A percentile compares a stretch with the other conserved stretches of the same genome.
phyloP scores from a whole-genome alignment of 2,113 vertebrate species.

The Gadus chalcogrammus region DNA sequence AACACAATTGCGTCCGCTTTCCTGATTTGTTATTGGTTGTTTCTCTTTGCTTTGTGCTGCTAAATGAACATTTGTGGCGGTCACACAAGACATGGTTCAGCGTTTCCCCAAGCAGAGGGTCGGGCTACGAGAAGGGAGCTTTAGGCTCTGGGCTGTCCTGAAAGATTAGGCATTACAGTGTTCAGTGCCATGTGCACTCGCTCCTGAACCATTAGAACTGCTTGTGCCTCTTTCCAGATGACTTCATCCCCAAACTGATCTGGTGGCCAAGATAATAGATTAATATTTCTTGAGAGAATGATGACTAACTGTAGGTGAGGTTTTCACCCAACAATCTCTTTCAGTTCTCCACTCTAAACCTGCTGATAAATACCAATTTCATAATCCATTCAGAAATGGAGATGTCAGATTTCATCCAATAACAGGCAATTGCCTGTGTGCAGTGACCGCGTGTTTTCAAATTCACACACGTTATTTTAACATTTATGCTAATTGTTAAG shows the following conservation, averaged over 20 bases:
- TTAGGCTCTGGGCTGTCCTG: constrained; percentile 75
- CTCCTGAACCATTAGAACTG: constrained; percentile 72
- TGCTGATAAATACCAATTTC: too few relatives aligned
- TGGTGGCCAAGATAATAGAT: constrained; percentile 76
- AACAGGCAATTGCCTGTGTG: too few relatives aligned
- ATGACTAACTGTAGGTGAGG: constrained; percentile 74
- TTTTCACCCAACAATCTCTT: constrained; percentile 58
- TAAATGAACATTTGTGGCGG: constrained; percentile 59
- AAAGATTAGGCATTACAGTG: constrained; percentile 77
- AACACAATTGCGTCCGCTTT: constrained; percentile 47
- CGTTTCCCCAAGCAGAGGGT: constrained; percentile 62
- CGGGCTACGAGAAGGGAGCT: constrained; percentile 76
- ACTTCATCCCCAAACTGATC: constrained; percentile 76
- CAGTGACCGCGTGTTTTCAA: too few relatives aligned
- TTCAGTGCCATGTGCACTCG: constrained; percentile 73
- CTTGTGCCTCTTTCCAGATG: constrained; percentile 79
- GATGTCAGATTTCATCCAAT: too few relatives aligned
- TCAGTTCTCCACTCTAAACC: too few relatives aligned
- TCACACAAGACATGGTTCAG: constrained; percentile 67
- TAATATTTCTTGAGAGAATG: constrained; percentile 80
- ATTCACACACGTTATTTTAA: too few relatives aligned
- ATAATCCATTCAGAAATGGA: too few relatives aligned
- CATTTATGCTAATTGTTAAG: too few relatives aligned
- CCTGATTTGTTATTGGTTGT: constrained; percentile 18
- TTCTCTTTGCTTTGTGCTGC: constrained; percentile 30